phyloP scores from a whole-genome alignment of 2,797 vertebrate species.

The Jordanella pulchra region DNA sequence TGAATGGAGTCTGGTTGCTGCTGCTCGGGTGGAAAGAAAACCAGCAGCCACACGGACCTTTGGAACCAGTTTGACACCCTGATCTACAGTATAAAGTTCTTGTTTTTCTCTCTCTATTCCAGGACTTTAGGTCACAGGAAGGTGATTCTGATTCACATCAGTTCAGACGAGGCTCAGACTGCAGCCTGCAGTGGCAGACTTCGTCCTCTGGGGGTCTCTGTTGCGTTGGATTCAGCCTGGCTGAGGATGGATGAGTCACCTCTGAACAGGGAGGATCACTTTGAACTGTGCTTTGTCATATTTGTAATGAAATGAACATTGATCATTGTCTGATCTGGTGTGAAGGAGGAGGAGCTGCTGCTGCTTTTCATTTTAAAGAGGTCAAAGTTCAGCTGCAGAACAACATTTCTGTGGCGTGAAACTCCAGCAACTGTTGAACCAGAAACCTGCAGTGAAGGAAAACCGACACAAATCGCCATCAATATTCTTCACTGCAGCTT shows the following conservation, averaged over 20 bases:
- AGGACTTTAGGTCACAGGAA: not conserved
- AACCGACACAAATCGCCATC: no score
- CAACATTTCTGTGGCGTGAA: not conserved
- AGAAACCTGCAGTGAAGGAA: not conserved
- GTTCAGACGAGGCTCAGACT: not conserved
- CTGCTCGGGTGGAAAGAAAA: no score
- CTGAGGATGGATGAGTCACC: constrained; percentile 66
- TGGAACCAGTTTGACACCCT: no score
- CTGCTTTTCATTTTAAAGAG: not conserved
- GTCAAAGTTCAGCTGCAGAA: constrained; percentile 1
- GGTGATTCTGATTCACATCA: no score
- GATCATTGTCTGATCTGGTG: no score
- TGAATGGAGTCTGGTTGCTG: no score
- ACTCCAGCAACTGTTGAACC: not conserved
- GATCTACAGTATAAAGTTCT: not conserved
- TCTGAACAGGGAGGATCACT: constrained; percentile 38
- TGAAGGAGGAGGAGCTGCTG: no score
- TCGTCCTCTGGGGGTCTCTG: constrained; percentile 66
- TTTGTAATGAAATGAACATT: no score
- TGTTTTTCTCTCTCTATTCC: not conserved
- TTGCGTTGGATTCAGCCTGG: constrained; percentile 28
- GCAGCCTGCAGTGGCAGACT: constrained; percentile 22
- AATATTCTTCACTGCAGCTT: no score
- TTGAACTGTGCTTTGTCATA: no score
- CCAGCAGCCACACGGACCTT: no score